These are phyloP conservation scores for Drosophila prostipennis DNA, from an alignment of 2,888 invertebrate genomes.

Conservation along the genomic window DNA sequence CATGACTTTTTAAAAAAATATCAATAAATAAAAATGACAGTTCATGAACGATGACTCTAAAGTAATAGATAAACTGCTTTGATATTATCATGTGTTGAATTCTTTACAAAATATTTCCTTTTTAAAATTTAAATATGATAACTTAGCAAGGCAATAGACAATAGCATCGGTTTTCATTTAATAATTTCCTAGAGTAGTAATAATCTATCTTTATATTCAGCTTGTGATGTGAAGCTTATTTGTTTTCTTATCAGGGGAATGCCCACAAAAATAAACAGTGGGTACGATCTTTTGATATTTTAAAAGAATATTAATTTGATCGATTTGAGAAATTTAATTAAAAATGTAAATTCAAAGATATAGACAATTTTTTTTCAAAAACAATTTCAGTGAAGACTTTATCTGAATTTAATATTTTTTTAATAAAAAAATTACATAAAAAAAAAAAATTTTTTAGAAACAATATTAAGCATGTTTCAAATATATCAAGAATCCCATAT, in stretches of 20 bases:
- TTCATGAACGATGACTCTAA: neutral
- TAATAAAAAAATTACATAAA: too few species aligned
- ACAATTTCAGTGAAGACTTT: too few species aligned
- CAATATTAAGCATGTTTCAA: too few species aligned
- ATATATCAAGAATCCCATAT: too few species aligned
- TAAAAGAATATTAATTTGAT: too few species aligned
- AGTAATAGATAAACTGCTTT: neutral
- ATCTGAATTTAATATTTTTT: too few species aligned
- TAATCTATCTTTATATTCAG: neutral
- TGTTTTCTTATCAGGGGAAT: neutral
- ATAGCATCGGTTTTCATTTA: neutral
- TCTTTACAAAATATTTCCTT: neutral
- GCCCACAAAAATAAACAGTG: too few species aligned
- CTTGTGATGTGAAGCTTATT: neutral
- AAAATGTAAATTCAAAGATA: too few species aligned
- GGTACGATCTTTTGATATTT: too few species aligned
- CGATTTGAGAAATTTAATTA: too few species aligned
- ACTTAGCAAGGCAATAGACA: neutral
- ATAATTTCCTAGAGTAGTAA: neutral
- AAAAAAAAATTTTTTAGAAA: too few species aligned
- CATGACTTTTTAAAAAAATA: neutral
- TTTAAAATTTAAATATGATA: neutral
- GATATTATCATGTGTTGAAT: neutral
- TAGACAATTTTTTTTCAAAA: too few species aligned
- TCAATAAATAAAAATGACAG: constrained; percentile 3